A percentile compares a stretch with the other conserved stretches of the same genome.
These are phyloP conservation scores for Chalcis sispes DNA, from an alignment of 2,888 invertebrate genomes.

Conservation along the genomic window DNA sequence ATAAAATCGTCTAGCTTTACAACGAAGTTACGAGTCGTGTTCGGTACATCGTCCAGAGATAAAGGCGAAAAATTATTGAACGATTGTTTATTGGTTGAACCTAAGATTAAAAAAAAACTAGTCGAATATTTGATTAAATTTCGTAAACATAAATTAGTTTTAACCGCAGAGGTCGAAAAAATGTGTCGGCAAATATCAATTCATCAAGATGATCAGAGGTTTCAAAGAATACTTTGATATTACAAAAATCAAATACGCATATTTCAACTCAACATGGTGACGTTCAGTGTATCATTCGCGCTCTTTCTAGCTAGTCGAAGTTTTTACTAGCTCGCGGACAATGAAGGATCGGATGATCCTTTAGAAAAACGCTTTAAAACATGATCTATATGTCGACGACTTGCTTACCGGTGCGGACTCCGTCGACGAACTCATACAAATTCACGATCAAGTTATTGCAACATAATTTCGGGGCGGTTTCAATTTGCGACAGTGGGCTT, in stretches of 20 bases:
- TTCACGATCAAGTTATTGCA: neutral
- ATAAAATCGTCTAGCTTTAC: neutral
- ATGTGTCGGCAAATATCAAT: neutral
- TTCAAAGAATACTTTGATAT: constrained; percentile 43
- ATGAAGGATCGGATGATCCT: constrained; percentile 48
- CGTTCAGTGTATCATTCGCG: constrained; percentile 49
- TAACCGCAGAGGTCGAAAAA: neutral
- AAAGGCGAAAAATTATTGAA: neutral
- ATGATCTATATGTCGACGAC: constrained; percentile 60
- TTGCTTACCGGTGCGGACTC: constrained; percentile 54
- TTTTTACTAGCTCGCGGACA: constrained; percentile 21
- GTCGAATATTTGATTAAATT: neutral
- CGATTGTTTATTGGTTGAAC: no score
- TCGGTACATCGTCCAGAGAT: neutral
- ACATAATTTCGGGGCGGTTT: neutral
- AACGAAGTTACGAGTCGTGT: neutral
- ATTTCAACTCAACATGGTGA: constrained; percentile 51
- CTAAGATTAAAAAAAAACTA: neutral
- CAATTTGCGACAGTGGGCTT: neutral
- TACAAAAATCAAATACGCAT: neutral
- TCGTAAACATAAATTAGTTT: neutral
- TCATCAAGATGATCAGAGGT: constrained; percentile 39
- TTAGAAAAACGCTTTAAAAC: constrained; percentile 14
- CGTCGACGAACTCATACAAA: neutral
- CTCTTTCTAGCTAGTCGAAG: constrained; percentile 26